Evolutionary conservation across 2,797 vertebrate species (phyloP).

Genomic region (Sarcophilus harrisii): DNA sequence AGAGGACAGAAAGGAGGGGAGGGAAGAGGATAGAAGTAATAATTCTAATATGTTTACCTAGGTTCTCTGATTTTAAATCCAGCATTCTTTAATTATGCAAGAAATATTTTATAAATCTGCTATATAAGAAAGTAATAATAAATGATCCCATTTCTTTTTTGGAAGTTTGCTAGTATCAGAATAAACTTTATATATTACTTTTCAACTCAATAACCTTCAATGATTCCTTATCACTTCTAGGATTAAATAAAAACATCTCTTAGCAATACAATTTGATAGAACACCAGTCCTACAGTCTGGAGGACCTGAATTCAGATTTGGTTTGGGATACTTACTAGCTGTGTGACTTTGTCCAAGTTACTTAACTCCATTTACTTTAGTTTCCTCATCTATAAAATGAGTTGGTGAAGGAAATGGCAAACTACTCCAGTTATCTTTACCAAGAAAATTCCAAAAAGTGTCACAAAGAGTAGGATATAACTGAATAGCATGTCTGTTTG

Average conservation of each 20-base stretch:
- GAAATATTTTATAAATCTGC: neutral
- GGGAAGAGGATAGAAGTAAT: neutral
- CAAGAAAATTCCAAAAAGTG: neutral
- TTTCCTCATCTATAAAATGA: neutral
- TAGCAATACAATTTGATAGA: neutral
- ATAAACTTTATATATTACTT: neutral
- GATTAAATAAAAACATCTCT: neutral
- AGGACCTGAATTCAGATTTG: neutral
- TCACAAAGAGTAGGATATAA: neutral
- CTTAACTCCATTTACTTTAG: neutral
- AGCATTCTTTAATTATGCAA: neutral
- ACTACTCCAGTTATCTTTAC: neutral
- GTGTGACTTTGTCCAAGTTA: neutral
- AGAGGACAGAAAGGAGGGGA: no score
- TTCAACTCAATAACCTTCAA: neutral
- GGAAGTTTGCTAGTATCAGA: neutral
- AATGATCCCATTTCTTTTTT: conserved; percentile 13
- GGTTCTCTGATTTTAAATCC: neutral
- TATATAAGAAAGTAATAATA: neutral
- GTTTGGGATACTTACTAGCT: neutral
- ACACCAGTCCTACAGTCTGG: neutral
- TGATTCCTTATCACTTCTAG: neutral
- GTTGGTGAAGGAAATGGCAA: neutral
- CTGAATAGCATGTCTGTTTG: neutral
- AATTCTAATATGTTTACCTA: neutral